These are phyloP conservation scores for Noctua janthe DNA, from an alignment of 2,888 invertebrate genomes.

Conservation along the genomic window DNA sequence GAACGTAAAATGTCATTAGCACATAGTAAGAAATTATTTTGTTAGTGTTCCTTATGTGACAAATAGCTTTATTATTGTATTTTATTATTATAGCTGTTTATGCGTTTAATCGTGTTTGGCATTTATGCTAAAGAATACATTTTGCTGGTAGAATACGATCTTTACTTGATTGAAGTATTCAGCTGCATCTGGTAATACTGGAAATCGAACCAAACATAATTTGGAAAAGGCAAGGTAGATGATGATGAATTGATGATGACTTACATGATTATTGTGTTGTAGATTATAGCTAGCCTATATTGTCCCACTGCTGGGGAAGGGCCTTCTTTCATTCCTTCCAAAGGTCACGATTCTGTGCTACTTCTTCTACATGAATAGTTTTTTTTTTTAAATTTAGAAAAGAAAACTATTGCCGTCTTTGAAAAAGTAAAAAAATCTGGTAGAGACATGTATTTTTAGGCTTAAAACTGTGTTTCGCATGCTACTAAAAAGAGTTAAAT, in stretches of 20 bases:
- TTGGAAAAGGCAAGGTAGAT: background rate
- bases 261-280: no score
- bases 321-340: no score
- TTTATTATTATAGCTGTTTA: background rate
- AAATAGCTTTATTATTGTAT: conserved; percentile 5
- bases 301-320: no score
- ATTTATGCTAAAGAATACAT: conserved; percentile 13
- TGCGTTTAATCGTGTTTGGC: background rate
- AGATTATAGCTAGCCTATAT: no score
- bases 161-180: background rate
- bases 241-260: background rate
- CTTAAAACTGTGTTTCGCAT: background rate
- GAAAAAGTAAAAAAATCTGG: background rate
- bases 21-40: background rate
- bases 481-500: background rate
- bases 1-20: conserved; percentile 1
- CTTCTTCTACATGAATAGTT: no score
- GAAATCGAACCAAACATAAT: background rate
- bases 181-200: background rate
- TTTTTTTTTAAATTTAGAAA: no score
- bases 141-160: background rate
- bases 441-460: background rate
- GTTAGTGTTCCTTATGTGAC: background rate
- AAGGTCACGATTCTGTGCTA: no score
- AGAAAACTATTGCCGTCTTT: no score